These are phyloP conservation scores for Ostrea edulis DNA, from an alignment of 1,140 invertebrate species.

Conservation along the genomic window DNA sequence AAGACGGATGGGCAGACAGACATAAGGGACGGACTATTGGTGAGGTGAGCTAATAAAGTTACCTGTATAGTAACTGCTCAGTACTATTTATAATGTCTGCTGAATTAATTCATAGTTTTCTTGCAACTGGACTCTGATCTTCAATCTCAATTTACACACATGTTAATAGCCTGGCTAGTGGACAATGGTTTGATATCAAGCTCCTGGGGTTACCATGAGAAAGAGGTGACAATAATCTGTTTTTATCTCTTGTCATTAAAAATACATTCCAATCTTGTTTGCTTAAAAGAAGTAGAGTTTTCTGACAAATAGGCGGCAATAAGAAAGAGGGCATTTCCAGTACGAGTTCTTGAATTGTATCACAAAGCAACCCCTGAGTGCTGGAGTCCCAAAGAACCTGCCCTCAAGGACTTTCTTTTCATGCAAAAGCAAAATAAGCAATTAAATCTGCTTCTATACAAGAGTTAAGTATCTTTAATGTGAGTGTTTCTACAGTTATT, in stretches of 20 bases:
- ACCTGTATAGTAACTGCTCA: no score
- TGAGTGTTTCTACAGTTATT: not conserved
- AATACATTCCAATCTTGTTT: not conserved
- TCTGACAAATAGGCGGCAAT: not conserved
- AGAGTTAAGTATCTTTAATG: conserved; percentile 27
- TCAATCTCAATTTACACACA: no score
- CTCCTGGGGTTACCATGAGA: no score
- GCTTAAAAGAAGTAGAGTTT: not conserved
- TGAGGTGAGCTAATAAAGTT: no score
- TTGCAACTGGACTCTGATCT: no score
- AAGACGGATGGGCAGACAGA: no score
- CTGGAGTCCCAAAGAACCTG: not conserved
- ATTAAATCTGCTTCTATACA: conserved; percentile 6
- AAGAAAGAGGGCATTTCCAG: not conserved
- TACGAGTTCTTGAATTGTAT: conserved; percentile 2
- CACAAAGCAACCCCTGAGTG: not conserved
- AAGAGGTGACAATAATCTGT: not conserved
- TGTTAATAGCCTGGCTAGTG: no score
- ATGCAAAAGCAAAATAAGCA: not conserved
- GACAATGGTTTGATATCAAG: no score
- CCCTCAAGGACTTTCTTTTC: not conserved
- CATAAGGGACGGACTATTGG: no score
- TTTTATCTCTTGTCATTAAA: not conserved
- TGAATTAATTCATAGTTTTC: no score
- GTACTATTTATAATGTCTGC: no score